A percentile compares a stretch with the other conserved stretches of the same genome.
Evolutionary conservation across 2,888 invertebrate genomes (phyloP).

Genomic region (Beris morrisii): DNA sequence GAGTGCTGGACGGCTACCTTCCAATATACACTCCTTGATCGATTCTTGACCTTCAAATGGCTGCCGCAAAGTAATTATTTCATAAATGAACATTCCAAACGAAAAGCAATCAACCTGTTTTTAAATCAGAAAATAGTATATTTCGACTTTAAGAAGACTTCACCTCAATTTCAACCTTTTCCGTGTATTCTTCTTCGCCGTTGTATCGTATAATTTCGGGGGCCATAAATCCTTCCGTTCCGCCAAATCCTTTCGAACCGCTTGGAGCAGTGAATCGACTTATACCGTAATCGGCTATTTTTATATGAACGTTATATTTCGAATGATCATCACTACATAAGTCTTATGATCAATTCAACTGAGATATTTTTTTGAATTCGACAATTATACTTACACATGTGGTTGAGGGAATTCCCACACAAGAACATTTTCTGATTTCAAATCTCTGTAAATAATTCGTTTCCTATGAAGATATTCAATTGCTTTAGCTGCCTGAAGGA

Average conservation of each 20-base stretch:
- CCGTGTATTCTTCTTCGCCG: constrained; percentile 98
- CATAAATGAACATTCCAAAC: constrained; percentile 98
- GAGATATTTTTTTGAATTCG: background rate
- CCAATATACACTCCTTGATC: constrained; percentile 93
- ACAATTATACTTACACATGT: constrained; percentile 48
- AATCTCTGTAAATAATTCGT: constrained; percentile 79
- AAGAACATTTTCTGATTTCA: constrained; percentile 93
- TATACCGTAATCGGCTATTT: constrained; percentile 96
- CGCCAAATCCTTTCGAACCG: constrained; percentile 96
- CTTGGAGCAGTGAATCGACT: constrained; percentile 85
- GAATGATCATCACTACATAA: constrained; percentile 61
- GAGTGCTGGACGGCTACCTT: constrained; percentile 89
- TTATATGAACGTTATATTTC: constrained; percentile 77
- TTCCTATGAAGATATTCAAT: constrained; percentile 93
- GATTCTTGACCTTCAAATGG: constrained; percentile 97
- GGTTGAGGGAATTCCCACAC: constrained; percentile 96
- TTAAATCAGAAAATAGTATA: background rate
- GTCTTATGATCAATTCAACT: too few relatives aligned
- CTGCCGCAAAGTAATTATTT: constrained; percentile 86
- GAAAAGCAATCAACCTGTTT: constrained; percentile 93
- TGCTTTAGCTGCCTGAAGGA: constrained; percentile 90
- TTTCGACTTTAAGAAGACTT: constrained; percentile 8
- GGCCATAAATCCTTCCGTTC: constrained; percentile 99
- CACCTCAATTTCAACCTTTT: constrained; percentile 67
- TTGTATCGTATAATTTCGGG: constrained; percentile 98